These are phyloP conservation scores for Cerastoderma edule DNA, from an alignment of 2,888 invertebrate species.

Conservation along the genomic window DNA sequence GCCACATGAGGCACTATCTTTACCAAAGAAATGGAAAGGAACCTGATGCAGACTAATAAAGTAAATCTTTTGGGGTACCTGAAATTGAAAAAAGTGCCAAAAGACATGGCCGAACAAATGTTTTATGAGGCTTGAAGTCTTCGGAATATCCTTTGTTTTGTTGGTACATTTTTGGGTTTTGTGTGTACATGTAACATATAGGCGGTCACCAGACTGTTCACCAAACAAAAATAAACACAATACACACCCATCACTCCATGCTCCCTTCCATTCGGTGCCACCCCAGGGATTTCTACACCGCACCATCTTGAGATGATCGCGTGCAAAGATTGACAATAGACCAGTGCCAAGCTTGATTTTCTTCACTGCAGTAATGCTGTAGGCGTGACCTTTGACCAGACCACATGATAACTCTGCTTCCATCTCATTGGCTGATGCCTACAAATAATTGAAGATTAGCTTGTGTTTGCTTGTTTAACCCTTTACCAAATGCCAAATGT, in stretches of 20 bases:
- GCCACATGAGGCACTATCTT: too few species aligned
- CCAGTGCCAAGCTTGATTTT: constrained; percentile 83
- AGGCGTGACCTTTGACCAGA: constrained; percentile 87
- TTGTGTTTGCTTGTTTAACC: too few species aligned
- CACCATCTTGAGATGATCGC: constrained; percentile 85
- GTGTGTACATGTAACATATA: too few species aligned
- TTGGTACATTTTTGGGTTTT: too few species aligned
- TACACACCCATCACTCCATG: constrained; percentile 86
- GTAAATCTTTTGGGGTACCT: too few species aligned
- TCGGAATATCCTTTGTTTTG: too few species aligned
- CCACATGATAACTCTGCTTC: constrained; percentile 86
- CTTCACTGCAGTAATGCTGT: constrained; percentile 86
- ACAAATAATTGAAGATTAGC: neutral
- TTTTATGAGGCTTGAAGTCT: too few species aligned
- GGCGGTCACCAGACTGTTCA: neutral
- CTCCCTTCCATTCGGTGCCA: constrained; percentile 86
- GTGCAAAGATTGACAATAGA: constrained; percentile 81
- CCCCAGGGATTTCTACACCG: constrained; percentile 87
- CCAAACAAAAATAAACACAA: neutral
- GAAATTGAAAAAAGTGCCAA: too few species aligned
- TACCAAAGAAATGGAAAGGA: too few species aligned
- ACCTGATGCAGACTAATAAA: too few species aligned
- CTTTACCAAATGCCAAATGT: too few species aligned
- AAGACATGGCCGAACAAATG: too few species aligned
- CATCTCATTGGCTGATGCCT: constrained; percentile 82